These are phyloP conservation scores for Tauraco erythrolophus DNA, from an alignment of 2,113 vertebrate genomes.

Conservation along the genomic window DNA sequence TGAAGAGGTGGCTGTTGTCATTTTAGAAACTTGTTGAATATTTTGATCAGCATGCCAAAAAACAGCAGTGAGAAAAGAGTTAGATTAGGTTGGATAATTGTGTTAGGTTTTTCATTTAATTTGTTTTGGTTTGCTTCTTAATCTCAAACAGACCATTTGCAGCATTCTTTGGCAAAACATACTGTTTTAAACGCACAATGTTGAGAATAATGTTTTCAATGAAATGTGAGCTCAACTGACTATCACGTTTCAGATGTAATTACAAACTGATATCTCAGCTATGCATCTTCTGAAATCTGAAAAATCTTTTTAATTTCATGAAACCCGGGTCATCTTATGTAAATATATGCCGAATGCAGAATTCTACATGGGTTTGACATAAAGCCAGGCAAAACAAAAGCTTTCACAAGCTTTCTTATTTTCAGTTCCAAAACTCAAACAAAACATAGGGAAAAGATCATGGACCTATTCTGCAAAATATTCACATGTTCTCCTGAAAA, in stretches of 20 bases:
- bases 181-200: not conserved
- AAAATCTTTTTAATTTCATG: constrained; percentile 13
- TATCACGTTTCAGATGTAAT: not conserved
- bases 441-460: not conserved
- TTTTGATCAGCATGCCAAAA: not conserved
- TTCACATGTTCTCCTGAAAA: not conserved
- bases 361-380: not conserved
- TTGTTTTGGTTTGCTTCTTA: not conserved
- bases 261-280: not conserved
- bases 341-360: not conserved
- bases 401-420: constrained; percentile 16
- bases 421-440: constrained; percentile 12
- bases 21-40: not conserved
- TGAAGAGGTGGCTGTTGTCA: not conserved
- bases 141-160: not conserved
- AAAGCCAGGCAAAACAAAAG: constrained; percentile 25
- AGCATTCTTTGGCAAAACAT: not conserved
- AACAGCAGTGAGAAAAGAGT: not conserved
- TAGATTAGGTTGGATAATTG: not conserved
- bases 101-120: not conserved
- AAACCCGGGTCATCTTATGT: not conserved
- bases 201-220: not conserved
- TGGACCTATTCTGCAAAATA: not conserved
- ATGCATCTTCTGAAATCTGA: constrained; percentile 13
- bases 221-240: not conserved